Percentiles rank a stretch among this genome's conserved stretches.
phyloP scores from a whole-genome alignment of 2,113 vertebrate species.

The Garra rufa region DNA sequence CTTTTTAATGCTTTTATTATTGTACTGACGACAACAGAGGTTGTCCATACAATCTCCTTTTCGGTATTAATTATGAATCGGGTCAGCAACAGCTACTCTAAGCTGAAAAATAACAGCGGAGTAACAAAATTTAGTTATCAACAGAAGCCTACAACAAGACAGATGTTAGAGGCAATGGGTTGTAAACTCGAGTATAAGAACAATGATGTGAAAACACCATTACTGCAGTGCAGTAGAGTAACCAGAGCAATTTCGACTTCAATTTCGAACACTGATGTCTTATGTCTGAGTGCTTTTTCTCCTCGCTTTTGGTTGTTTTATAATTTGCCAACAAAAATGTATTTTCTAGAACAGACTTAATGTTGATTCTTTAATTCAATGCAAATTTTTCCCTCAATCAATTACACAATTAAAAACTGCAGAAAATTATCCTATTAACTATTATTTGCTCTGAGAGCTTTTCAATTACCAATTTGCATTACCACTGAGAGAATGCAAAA shows the following conservation, averaged over 20 bases:
- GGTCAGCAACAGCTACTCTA: not conserved
- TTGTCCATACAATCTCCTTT: not conserved
- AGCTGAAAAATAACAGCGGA: not conserved
- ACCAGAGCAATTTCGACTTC: not conserved
- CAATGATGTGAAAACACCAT: slow-evolving; percentile 3
- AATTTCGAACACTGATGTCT: slow-evolving; percentile 1
- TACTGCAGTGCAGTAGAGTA: not conserved
- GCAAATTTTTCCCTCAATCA: not conserved
- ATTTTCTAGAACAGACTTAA: not conserved
- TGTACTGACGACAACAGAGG: slow-evolving; percentile 1
- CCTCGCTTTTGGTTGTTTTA: not conserved
- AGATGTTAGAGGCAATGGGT: slow-evolving; percentile 2
- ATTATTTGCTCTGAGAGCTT: not conserved
- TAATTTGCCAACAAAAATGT: not conserved
- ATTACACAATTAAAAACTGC: not conserved
- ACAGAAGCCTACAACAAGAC: not conserved
- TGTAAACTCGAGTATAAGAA: not conserved
- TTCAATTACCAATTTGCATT: not conserved
- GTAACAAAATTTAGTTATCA: not conserved
- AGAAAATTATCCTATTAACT: not conserved
- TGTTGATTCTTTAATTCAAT: not conserved
- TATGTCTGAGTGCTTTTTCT: not conserved
- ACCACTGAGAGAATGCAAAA: not conserved
- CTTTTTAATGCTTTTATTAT: not conserved
- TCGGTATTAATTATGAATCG: not conserved